Base-by-base conservation (phyloP, 2,113 vertebrate genomes). In the Canis aureus region DNA sequence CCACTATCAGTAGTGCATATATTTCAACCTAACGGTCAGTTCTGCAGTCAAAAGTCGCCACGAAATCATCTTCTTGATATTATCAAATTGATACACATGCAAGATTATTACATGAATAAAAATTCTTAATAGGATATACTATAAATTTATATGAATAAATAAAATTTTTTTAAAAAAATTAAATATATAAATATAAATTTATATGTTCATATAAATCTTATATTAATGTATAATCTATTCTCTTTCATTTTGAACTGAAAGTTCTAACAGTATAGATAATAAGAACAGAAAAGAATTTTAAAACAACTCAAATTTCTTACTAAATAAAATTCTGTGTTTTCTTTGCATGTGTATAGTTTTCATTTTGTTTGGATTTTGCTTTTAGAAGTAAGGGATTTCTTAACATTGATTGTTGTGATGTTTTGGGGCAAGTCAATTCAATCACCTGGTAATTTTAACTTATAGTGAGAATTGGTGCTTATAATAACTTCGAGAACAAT, bases 281-380 rank as follows among this genome's bases (percentile, higher is more conserved):
- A 88, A 93, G 91, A 97, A 62, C 11, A 81, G 16, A 32, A 25
- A 60, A 81, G 76, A 84, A 76, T 43, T 85, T 85, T 10, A 91
- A 13, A 96, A 90, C 19, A 94, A 95, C 8, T 90, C 38, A 94
- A 94, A 95, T 27, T 74, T 69, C 49, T 86, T 78, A 76, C 2
- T 62, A 92, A 92, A 93, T 69, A 88, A 94, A 95, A 89, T 86
- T 94, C 19, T 27, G 1, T 93, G 9, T 76, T 92, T 96, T 88
- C 53, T 71, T 89, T 25, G 2, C 20, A 90, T 51, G 15, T 66
- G 6, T 25, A 13, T 25, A 59, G 13, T 55, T 85, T 89, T 96
- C 8, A 64, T 79, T 94, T 86, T 92, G 38, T 32, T 92, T 95
- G 9, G 71, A 69, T 59, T 86, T 29, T 91, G 16, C 69, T 69